These are phyloP conservation scores for Epinephelus cyanopodus DNA, from an alignment of 2,113 vertebrate genomes.

Conservation along the genomic window DNA sequence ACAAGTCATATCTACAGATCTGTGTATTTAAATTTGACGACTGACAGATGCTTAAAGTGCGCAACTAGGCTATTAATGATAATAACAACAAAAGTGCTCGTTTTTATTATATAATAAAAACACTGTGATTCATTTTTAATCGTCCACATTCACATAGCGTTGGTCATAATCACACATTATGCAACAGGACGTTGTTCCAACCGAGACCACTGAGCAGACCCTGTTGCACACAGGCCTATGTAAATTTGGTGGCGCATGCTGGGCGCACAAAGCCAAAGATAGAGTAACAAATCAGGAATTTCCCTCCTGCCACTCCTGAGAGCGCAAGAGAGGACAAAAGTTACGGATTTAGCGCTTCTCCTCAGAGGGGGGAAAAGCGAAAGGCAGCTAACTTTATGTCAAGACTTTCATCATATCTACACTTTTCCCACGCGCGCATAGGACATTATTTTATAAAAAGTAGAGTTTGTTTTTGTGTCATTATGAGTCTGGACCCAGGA, in stretches of 20 bases:
- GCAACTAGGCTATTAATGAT: background rate
- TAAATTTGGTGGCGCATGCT: constrained; percentile 77
- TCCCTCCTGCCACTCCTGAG: constrained; percentile 85
- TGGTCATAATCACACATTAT: background rate
- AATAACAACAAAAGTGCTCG: background rate
- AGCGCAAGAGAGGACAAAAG: constrained; percentile 70
- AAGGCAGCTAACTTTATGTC: constrained; percentile 28
- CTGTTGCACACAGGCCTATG: constrained; percentile 63
- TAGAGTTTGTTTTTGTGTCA: constrained; percentile 26
- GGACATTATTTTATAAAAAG: background rate
- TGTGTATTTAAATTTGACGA: background rate
- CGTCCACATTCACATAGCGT: background rate
- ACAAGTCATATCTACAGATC: background rate
- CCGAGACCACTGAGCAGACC: constrained; percentile 4
- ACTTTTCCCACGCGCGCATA: background rate
- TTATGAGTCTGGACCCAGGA: constrained; percentile 28
- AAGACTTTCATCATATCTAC: constrained; percentile 3
- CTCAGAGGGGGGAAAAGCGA: constrained; percentile 35
- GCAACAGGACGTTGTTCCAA: background rate
- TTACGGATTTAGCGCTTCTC: constrained; percentile 63
- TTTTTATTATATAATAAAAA: background rate
- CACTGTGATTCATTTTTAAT: background rate
- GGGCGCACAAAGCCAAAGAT: constrained; percentile 80
- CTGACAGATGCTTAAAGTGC: background rate
- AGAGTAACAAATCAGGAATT: constrained; percentile 87